Percentiles rank a stretch among this genome's conserved stretches.
Evolutionary conservation across 1,140 invertebrate genomes (phyloP).

Genomic region (Hetaerina americana): DNA sequence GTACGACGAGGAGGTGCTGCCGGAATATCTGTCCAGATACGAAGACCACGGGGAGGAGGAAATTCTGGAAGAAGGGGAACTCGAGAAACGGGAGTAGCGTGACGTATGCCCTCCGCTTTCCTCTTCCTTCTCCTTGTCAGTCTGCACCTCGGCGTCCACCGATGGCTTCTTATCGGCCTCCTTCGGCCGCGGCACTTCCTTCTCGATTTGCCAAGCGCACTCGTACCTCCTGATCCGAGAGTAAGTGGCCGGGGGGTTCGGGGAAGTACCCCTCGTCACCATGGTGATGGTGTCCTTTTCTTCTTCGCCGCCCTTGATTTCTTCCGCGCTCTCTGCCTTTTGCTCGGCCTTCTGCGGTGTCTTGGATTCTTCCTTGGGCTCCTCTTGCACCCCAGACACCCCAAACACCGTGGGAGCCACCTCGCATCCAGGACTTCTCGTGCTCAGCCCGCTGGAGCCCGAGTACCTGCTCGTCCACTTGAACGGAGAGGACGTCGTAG

Average conservation of each 20-base stretch:
- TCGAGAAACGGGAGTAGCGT: conserved; percentile 42
- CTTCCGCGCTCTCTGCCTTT: conserved; percentile 6
- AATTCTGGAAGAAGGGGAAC: conserved; percentile 34
- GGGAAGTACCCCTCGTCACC: conserved; percentile 59
- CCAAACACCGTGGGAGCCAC: conserved; percentile 7
- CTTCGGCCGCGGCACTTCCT: conserved; percentile 42
- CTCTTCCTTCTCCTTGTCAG: conserved; percentile 52
- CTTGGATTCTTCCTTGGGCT: conserved; percentile 14
- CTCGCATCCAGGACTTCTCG: conserved; percentile 10
- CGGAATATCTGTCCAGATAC: conserved; percentile 43
- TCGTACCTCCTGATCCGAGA: conserved; percentile 50
- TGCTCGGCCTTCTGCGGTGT: conserved; percentile 2
- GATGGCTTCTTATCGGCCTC: conserved; percentile 33
- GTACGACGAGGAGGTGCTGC: conserved; percentile 9
- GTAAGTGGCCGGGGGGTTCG: conserved; percentile 51
- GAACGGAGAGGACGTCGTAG: neutral
- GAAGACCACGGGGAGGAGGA: conserved; percentile 44
- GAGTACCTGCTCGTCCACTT: conserved; percentile 1
- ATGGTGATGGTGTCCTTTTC: conserved; percentile 42
- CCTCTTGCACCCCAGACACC: conserved; percentile 6
- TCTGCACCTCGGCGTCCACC: conserved; percentile 25
- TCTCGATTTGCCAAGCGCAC: conserved; percentile 52
- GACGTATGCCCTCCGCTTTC: conserved; percentile 48
- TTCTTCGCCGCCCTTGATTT: conserved; percentile 17
- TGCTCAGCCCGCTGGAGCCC: neutral